Evolutionary conservation across 2,113 vertebrate species (phyloP), one percentile per base, ranked within the genome.

Genomic region (Ariopsis seemanni): DNA sequence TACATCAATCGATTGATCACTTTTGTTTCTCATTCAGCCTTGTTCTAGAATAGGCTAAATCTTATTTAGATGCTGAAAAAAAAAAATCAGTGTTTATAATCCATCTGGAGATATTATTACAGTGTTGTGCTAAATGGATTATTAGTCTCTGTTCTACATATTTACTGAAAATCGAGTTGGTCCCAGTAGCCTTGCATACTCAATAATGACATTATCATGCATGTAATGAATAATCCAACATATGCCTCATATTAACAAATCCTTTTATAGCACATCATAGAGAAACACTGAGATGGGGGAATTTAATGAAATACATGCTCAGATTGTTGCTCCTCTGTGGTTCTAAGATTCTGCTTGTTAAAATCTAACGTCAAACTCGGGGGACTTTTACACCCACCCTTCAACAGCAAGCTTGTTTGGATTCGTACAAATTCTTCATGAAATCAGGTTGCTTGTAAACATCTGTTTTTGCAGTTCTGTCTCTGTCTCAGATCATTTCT

Each of bases 131-230:
- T 85, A 86, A 90, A 85, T 87, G 88, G 48, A 72, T 90, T 88
- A 86, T 88, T 86, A 67, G 85, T 55, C 34, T 84, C 85, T 57
- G 69, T 90, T 85, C 69, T 82, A 86, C 27, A 84, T 63, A 50
- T 72, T 72, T 63, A 52, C 82, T 84, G 87, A 90, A 87, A 89
- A 77, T 83, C 57, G 60, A 82, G 82, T 63, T 22, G 48, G 77
- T 89, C 88, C 88, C 85, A 69, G 83, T 87, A 60, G 85, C 72
- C 50, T 69, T 22, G 74, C 88, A 74, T 89, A 82, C 90, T 85
- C 79, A 85, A 90, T 89, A 91, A 92, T 90, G 87, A 89, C 84
- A 88, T 90, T 91, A 89, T 88, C 83, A 85, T 86, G 86, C 87
- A 86, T 80, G 88, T 84, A 89, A 89, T 88, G 90, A 92, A 92